Evolutionary conservation across 1,140 invertebrate genomes (phyloP).

Genomic region (Euwallacea fornicatus): DNA sequence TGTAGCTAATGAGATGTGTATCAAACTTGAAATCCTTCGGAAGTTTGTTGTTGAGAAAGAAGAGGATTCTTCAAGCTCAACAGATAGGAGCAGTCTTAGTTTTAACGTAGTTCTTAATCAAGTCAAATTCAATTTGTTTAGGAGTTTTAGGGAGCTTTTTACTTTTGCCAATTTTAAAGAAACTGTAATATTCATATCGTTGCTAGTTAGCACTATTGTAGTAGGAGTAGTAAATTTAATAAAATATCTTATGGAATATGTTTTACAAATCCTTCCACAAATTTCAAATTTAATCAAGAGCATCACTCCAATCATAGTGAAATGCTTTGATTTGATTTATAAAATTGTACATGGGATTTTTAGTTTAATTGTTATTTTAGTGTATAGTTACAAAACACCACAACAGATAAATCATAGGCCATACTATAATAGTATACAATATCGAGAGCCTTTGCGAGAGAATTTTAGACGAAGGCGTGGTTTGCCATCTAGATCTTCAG

Average conservation of each 20-base stretch:
- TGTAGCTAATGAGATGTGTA: constrained; percentile 40
- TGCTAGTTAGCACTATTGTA: constrained; percentile 39
- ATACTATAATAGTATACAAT: constrained; percentile 20
- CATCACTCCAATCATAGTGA: constrained; percentile 51
- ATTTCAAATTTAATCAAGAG: constrained; percentile 47
- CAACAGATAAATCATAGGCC: constrained; percentile 18
- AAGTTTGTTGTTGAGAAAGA: constrained; percentile 15
- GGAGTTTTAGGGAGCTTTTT: constrained; percentile 27
- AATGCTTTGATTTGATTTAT: constrained; percentile 49
- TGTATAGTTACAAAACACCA: constrained; percentile 39
- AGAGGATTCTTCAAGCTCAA: constrained; percentile 20
- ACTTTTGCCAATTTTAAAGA: constrained; percentile 42
- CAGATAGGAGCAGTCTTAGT: neutral
- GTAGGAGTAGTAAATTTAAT: constrained; percentile 33
- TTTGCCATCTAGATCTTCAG: constrained; percentile 24
- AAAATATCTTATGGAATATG: constrained; percentile 43
- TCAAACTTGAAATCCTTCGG: constrained; percentile 39
- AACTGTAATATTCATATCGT: constrained; percentile 39
- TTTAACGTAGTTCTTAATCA: too few species aligned
- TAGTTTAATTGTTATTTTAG: constrained; percentile 51
- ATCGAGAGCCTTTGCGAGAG: constrained; percentile 2
- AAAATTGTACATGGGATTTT: constrained; percentile 44
- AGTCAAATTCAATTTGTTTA: too few species aligned
- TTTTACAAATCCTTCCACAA: constrained; percentile 45
- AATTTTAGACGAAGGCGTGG: constrained; percentile 7